Percentiles rank a stretch among this genome's conserved stretches.
Conservation (phyloP, 92 coral and sea anemone genomes). For the Epizoanthus fatuus region DNA sequence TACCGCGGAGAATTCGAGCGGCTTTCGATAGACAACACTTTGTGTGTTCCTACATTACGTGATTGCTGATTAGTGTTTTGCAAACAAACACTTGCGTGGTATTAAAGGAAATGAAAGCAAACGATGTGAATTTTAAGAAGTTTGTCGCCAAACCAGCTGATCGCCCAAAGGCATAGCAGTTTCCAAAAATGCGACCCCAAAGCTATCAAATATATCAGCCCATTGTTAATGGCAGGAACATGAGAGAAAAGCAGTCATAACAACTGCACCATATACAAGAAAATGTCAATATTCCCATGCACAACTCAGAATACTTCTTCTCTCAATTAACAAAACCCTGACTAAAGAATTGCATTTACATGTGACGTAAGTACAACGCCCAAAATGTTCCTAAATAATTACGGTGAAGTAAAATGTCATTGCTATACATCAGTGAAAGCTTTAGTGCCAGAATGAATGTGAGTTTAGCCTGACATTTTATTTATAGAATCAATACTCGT, state of each 20-base stretch:
- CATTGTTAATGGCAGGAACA: not conserved
- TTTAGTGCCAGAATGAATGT: no score
- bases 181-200: not conserved
- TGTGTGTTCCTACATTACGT: not conserved
- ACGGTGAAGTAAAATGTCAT: not conserved
- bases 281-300: not conserved
- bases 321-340: not conserved
- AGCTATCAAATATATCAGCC: not conserved
- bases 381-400: not conserved
- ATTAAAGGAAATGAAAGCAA: not conserved
- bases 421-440: not conserved
- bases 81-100: not conserved
- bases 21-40: not conserved
- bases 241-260: not conserved
- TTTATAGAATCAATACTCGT: not conserved
- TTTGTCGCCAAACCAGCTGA: conserved; percentile 25
- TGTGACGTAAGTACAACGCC: conserved; percentile 1
- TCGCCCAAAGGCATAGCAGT: conserved; percentile 18
- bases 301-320: not conserved
- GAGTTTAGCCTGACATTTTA: no score
- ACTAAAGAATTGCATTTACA: not conserved
- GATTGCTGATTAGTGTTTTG: conserved; percentile 9
- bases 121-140: not conserved
- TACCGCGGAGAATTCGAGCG: conserved; percentile 14
- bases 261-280: not conserved